Base-by-base conservation (phyloP, 2,888 invertebrate genomes). In the Artemia sp. region DNA sequence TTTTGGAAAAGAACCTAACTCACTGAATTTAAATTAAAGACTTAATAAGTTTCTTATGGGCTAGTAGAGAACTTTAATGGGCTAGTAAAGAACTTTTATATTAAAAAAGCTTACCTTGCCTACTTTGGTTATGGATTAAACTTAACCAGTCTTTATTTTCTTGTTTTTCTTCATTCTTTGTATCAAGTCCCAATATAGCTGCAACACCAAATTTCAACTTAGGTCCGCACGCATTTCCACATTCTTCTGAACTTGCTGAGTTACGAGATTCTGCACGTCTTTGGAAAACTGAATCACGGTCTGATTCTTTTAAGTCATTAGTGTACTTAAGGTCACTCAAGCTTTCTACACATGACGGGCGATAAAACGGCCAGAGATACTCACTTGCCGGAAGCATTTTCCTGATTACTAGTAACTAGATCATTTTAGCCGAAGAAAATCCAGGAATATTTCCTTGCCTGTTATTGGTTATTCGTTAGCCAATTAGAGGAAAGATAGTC, bases 151-250 rank as follows among this genome's bases (percentile, higher is more conserved):
- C 64, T 10, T 24, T n/a, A 8, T n/a, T 14, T 66, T 69, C 52
- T 70, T 68, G 50, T 53, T 67, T 50, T 53, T 66, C 12, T 52
- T 73, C 72, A 70, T 76, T 75, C 73, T 73, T 72, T 72, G 82
- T 78, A 74, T 86, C 85, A 73, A 82, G 82, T 1, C 90, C 90
- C 75, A 92, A 81, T 75, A 92, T 92, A 67, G 92, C 92, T 82
- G 88, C 91, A 73, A 92, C 92, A 84, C 92, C 92, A 80, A 92
- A 92, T 80, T 92, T 92, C 75, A 92, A 58, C 64, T 58, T 58
- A n/a, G 64, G 64, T 58, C 64, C 64, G 3, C 64, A 58, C 19
- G 64, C 14, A 58, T 58, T 58, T 24, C 14, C 8, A 10, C n/a
- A 9, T 58, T 58, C 64, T 58, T 58, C 64, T n/a, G 64, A 58